These are phyloP conservation scores for Xanthia togata DNA, from an alignment of 2,888 invertebrate species.

Conservation along the genomic window DNA sequence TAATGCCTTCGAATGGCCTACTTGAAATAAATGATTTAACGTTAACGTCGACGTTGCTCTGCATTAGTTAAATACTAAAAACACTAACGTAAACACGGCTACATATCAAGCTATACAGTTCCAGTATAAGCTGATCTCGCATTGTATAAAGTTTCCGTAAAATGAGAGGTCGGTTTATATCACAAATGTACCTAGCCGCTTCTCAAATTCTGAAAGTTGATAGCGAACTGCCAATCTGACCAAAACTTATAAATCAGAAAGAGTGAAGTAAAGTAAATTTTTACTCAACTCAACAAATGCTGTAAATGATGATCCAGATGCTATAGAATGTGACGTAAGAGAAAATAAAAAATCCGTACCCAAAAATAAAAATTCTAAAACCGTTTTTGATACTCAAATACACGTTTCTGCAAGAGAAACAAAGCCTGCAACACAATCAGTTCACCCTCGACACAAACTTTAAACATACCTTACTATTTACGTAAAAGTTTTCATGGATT, in stretches of 20 bases:
- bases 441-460: constrained; percentile 72
- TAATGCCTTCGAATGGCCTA: not conserved
- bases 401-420: constrained; percentile 39
- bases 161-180: too few species aligned
- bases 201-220: not conserved
- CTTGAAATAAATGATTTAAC: not conserved
- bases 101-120: too few species aligned
- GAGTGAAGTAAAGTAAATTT: not conserved
- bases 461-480: constrained; percentile 81
- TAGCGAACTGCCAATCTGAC: not conserved
- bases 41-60: not conserved
- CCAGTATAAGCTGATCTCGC: too few species aligned
- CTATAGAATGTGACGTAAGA: not conserved
- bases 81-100: not conserved
- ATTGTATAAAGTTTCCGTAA: too few species aligned
- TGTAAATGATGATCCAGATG: not conserved
- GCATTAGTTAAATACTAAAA: not conserved
- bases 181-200: not conserved
- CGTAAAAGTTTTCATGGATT: constrained; percentile 77
- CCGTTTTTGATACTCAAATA: constrained; percentile 48
- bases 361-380: constrained; percentile 44
- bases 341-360: not conserved
- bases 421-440: constrained; percentile 69
- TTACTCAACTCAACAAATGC: not conserved
- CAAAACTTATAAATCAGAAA: too few species aligned